Base-by-base conservation (phyloP, 2,113 vertebrate genomes). In the Pseudopipra pipra region DNA sequence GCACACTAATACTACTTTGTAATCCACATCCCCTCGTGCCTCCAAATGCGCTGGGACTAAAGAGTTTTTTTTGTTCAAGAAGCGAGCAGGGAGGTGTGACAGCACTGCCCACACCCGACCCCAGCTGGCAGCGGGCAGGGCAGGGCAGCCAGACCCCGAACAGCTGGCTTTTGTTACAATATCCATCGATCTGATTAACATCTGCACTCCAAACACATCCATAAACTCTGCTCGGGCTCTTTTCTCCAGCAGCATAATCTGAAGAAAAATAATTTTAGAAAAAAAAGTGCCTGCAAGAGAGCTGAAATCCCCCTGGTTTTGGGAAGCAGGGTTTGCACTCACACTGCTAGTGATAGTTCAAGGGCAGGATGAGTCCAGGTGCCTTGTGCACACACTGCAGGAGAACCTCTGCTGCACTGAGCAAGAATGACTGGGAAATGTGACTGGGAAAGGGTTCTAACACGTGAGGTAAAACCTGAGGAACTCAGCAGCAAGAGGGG, bases 321-420 rank as follows among this genome's bases (percentile, higher is more conserved):
- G 46, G 59, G 56, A 43, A 31, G 33, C 33, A 24, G 65, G 15
- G 24, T 15, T 82, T 61, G 46, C 24, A 21, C 47, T 35, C 22
- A 9, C 28, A 10, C 13, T 25, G 14, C 10, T 43, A 2, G 2
- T 67, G 58, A 17, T 63, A 58, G 35, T 21, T 59, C 12, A 13
- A 72, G 63, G n/a, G 12, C 28, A 35, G 1, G 0, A 2, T 9
- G 54, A n/a, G 18, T n/a, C 51, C 68, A 31, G 66, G 17, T 22
- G 13, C 43, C 37, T 25, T 0, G 8, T 7, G 20, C 47, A 17
- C 3, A 10, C 18, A 2, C 33, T 14, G 8, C 2, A 2, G 6
- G 22, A 39, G 43, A 67, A 4, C 21, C 35, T 70, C 78, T 55
- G 25, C 14, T 61, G 46, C 19, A 6, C 54, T 73, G 27, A 31